Evolutionary conservation across 1,140 invertebrate genomes (phyloP), one percentile per base, ranked within the genome.

Genomic region (Papilio glaucus): DNA sequence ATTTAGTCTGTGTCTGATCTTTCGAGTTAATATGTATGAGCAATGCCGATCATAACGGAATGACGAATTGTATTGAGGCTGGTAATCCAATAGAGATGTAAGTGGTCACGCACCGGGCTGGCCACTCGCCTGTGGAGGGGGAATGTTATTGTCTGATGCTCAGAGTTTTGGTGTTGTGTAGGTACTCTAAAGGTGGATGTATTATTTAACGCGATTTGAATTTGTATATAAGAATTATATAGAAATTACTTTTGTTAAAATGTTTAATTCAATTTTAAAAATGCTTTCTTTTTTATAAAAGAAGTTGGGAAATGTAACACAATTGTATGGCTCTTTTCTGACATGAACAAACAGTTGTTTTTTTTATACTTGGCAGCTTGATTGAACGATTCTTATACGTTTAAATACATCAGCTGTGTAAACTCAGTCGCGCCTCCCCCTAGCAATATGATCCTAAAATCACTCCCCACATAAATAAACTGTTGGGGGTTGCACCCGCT

Each of bases 31-130:
- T 79, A 74, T 78, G 75, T 73, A 82, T 81, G 81, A 85, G 83
- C 80, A 80, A 83, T 79, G 71, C 78, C 68, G 73, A 79, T 83
- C 79, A 77, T 79, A 81, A 77, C 77, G 71, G 81, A 77, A 81
- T 85, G 83, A 83, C 83, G 81, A 80, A 85, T 85, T 83, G 83
- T 81, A 84, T 81, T 67, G 71, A 69, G 77, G 72, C 71, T 72
- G 77, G 77, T 82, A 84, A 83, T 86, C 83, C 80, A 80, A 75
- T 74, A 67, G 60, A 72, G 65, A 67, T 75, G 71, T 77, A 63
- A 81, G 73, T 75, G 76, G 72, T 41, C 77, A 79, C 72, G 72
- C 62, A 72, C 18, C 9, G 18, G 18, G n/a, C 8, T 18, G 8
- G 21, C 18, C 10, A 53, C 49, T 57, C 21, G 39, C 4, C 6